phyloP scores from a whole-genome alignment of 2,113 vertebrate species.

The Acanthochromis polyacanthus region DNA sequence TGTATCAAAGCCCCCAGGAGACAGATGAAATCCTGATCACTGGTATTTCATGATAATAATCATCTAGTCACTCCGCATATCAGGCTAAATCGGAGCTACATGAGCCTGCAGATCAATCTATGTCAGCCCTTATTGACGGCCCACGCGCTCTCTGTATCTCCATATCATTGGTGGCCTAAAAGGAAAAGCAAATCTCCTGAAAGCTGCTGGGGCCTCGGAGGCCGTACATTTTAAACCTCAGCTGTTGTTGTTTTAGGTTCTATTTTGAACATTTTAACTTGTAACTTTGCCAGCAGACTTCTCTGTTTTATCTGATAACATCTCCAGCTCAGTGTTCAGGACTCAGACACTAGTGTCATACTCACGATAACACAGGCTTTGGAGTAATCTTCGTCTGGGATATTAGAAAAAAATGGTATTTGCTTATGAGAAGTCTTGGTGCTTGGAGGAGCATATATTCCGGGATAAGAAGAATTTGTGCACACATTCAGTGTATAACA shows the following conservation, averaged over 20 bases:
- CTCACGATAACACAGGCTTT: background rate
- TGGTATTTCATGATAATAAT: conserved; percentile 78
- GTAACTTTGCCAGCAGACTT: no score
- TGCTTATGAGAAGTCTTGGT: no score
- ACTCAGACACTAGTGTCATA: background rate
- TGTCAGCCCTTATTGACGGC: conserved; percentile 67
- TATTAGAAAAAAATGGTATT: no score
- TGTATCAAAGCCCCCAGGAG: conserved; percentile 71
- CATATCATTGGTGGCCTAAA: conserved; percentile 36
- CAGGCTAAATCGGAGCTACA: conserved; percentile 67
- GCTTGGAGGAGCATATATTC: no score
- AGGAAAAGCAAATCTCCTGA: conserved; percentile 35
- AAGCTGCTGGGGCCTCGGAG: background rate
- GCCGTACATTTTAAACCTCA: background rate
- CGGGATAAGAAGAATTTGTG: no score
- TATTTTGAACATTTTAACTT: background rate
- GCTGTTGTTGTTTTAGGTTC: background rate
- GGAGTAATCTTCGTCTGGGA: background rate
- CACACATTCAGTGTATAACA: no score
- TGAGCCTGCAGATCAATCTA: conserved; percentile 74
- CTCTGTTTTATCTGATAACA: no score
- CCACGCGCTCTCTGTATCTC: conserved; percentile 45
- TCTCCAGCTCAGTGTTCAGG: background rate
- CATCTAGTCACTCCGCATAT: conserved; percentile 71
- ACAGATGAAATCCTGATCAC: conserved; percentile 78